Evolutionary conservation across 2,113 vertebrate species (phyloP), one percentile per base, ranked within the genome.

Genomic region (Syngnathus floridae): DNA sequence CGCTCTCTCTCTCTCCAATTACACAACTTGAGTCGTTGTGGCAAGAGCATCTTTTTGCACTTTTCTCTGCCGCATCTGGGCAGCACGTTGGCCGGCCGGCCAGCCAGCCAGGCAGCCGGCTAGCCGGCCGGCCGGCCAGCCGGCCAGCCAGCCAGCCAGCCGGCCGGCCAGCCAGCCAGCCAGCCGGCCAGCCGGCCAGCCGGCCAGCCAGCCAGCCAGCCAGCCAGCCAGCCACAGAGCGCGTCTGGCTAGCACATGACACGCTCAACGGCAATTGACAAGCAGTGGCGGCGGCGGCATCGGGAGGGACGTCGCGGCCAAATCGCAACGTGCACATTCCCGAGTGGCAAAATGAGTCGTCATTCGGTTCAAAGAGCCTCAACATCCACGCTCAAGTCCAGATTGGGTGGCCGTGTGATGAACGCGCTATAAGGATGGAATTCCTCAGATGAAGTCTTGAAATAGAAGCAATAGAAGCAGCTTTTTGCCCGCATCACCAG

Each of bases 1-100:
- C 26, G 26, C 26, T 31, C 26, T 31, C 26, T 31, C 26, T 31
- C 26, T 31, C 26, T 89, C 78, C 84, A 87, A 87, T 88, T 87
- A 88, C 86, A 85, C 84, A 60, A 72, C 78, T 66, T 73, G 75
- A 81, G 77, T 85, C 76, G 78, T 76, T 70, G 72, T 79, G 54
- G 82, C 76, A 81, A 78, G 87, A 89, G 83, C 86, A 75, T 71
- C 80, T 89, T 88, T 69, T 79, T 67, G 76, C 75, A 76, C 74
- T 80, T 86, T 86, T 88, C 86, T 88, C 75, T 62, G 76, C 72
- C 77, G 76, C 78, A 83, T 84, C 67, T 73, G 26, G 26, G 26
- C 26, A 31, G 26, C 26, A 31, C 26, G 26, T 31, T 31, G 26
- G 26, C 26, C 26, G 26, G 26, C 26, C 26, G 26, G 26, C 26